These are phyloP conservation scores for Periplaneta americana DNA, from an alignment of 1,140 invertebrate genomes.

Conservation along the genomic window DNA sequence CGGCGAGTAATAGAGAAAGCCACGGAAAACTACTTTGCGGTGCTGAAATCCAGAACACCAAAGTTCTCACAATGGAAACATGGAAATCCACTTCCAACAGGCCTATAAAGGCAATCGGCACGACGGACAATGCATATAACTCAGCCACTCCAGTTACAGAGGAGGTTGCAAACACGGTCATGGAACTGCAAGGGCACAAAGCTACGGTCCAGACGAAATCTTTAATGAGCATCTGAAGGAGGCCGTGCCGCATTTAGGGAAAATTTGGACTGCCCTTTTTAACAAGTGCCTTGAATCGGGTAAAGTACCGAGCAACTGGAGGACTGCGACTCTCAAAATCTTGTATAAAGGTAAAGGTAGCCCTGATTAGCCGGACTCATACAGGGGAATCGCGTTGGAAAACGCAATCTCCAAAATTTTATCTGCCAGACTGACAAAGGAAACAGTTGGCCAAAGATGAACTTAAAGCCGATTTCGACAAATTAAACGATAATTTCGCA, in stretches of 20 bases:
- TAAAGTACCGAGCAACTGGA: background rate
- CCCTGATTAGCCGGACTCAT: background rate
- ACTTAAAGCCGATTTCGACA: too few relatives aligned
- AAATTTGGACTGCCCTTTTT: background rate
- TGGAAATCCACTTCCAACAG: background rate
- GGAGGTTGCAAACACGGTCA: background rate
- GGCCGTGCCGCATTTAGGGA: background rate
- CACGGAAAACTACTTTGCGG: too few relatives aligned
- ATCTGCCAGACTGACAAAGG: background rate
- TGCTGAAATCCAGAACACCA: too few relatives aligned
- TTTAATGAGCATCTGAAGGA: background rate
- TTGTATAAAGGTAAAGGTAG: slow-evolving; percentile 2
- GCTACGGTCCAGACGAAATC: background rate
- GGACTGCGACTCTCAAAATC: background rate
- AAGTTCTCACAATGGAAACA: background rate
- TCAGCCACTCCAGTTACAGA: background rate
- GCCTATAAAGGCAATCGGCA: too few relatives aligned
- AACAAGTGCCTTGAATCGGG: background rate
- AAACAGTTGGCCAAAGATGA: background rate
- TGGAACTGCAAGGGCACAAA: background rate
- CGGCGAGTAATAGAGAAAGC: too few relatives aligned
- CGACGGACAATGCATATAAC: background rate
- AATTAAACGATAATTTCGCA: too few relatives aligned
- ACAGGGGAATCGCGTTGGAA: background rate
- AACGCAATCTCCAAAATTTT: background rate